Evolutionary conservation across 2,888 invertebrate genomes (phyloP).

Genomic region (Anagyrus pseudococci): DNA sequence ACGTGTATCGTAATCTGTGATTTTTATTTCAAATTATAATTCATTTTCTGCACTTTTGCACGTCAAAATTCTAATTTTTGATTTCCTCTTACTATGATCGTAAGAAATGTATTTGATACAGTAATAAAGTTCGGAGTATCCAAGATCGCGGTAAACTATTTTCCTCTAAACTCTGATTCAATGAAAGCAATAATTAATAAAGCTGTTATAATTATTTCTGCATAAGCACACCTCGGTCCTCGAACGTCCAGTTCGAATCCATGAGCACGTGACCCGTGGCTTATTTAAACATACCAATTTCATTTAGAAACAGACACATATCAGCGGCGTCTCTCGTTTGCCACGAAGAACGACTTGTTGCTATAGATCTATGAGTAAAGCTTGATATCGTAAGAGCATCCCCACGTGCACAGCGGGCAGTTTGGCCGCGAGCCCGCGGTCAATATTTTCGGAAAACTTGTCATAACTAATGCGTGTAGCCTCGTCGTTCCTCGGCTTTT

Average conservation of each 20-base stretch:
- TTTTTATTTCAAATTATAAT: no score
- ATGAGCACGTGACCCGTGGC: no score
- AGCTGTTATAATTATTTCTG: no score
- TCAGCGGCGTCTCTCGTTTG: no score
- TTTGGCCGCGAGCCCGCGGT: conserved; percentile 36
- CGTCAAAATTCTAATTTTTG: not conserved
- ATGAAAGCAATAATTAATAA: not conserved
- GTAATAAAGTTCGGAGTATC: conserved; percentile 13
- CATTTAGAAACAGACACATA: no score
- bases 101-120: conserved; percentile 1
- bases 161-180: conserved; percentile 6
- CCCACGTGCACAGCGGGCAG: not conserved
- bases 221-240: no score
- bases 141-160: not conserved
- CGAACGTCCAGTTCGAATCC: no score
- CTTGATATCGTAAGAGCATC: no score
- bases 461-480: conserved; percentile 44
- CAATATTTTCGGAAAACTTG: conserved; percentile 54
- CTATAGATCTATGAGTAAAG: no score
- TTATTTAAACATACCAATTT: no score
- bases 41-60: not conserved
- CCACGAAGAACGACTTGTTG: no score
- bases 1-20: no score
- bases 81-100: not conserved
- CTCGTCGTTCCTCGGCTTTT: conserved; percentile 17